Percentiles rank a stretch among this genome's conserved stretches.
phyloP scores from a whole-genome alignment of 2,888 invertebrate genomes.

The Aethes cnicana region DNA sequence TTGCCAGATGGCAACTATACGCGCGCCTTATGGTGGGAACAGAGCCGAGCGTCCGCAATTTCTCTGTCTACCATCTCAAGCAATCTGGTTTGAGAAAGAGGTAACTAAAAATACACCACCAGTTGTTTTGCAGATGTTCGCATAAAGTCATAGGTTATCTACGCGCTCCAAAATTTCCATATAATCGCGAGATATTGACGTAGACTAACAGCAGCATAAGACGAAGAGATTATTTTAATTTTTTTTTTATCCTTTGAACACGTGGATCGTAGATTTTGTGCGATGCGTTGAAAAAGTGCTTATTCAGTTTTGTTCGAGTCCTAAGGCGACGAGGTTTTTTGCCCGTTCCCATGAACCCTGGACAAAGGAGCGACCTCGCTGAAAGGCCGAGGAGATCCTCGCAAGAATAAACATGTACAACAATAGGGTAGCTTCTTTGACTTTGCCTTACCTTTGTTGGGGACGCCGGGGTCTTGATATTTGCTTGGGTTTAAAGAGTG shows the following conservation, averaged over 20 bases:
- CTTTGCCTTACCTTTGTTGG: conserved; percentile 55
- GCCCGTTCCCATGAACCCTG: conserved; percentile 79
- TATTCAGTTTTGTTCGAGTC: conserved; percentile 73
- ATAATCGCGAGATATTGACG: conserved; percentile 3
- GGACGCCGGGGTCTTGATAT: conserved; percentile 50
- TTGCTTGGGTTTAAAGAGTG: conserved; percentile 27
- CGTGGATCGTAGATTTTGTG: conserved; percentile 62
- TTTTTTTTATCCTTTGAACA: conserved; percentile 68
- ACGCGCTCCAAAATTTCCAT: neutral
- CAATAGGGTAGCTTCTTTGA: conserved; percentile 80
- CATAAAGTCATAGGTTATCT: conserved; percentile 23
- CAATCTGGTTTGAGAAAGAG: conserved; percentile 50
- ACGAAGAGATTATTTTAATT: conserved; percentile 62
- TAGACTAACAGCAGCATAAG: conserved; percentile 47
- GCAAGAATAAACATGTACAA: conserved; percentile 79
- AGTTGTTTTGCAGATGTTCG: conserved; percentile 27
- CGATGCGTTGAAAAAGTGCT: conserved; percentile 70
- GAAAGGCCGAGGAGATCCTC: conserved; percentile 73
- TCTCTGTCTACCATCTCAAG: conserved; percentile 62
- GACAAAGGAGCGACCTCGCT: conserved; percentile 77
- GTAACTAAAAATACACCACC: conserved; percentile 17
- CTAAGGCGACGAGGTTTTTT: conserved; percentile 75
- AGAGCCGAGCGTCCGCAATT: conserved; percentile 52
- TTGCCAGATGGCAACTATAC: conserved; percentile 62
- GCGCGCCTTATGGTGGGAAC: conserved; percentile 64